phyloP scores from a whole-genome alignment of 2,113 vertebrate species.

The Seriola rivoliana region DNA sequence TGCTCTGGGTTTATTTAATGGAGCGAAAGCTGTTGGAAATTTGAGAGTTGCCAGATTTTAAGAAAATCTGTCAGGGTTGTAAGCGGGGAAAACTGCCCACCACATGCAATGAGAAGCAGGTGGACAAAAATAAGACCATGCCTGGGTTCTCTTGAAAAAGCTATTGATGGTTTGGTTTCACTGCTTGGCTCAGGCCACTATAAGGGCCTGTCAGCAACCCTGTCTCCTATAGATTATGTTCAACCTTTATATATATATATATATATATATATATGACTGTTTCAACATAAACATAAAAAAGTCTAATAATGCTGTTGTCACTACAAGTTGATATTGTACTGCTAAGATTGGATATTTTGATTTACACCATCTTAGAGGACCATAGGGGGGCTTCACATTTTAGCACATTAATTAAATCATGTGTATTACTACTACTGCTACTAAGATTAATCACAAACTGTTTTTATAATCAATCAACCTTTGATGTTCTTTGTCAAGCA shows the following conservation, averaged over 20 bases:
- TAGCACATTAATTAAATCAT: background rate
- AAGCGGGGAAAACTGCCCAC: slow-evolving; percentile 36
- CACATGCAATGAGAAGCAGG: slow-evolving; percentile 38
- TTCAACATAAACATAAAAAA: too few species aligned
- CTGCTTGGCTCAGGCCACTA: slow-evolving; percentile 2
- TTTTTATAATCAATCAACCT: too few species aligned
- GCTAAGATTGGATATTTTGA: background rate
- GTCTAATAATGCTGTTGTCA: too few species aligned
- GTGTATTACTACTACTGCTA: too few species aligned
- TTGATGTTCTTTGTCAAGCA: too few species aligned
- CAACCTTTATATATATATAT: background rate
- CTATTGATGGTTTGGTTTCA: slow-evolving; percentile 43
- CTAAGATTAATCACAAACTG: too few species aligned
- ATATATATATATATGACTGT: too few species aligned
- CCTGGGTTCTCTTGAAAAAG: slow-evolving; percentile 29
- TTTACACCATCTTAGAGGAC: background rate
- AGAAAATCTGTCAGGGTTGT: slow-evolving; percentile 58
- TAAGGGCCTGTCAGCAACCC: slow-evolving; percentile 23
- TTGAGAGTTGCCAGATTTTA: slow-evolving; percentile 56
- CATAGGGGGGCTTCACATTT: background rate
- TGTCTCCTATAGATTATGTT: background rate
- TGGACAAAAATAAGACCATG: slow-evolving; percentile 30
- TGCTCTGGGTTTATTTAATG: slow-evolving; percentile 69
- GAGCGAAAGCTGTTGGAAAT: slow-evolving; percentile 69
- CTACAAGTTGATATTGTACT: too few species aligned